Conservation (phyloP, 2,797 vertebrate species). For the Anableps anableps region DNA sequence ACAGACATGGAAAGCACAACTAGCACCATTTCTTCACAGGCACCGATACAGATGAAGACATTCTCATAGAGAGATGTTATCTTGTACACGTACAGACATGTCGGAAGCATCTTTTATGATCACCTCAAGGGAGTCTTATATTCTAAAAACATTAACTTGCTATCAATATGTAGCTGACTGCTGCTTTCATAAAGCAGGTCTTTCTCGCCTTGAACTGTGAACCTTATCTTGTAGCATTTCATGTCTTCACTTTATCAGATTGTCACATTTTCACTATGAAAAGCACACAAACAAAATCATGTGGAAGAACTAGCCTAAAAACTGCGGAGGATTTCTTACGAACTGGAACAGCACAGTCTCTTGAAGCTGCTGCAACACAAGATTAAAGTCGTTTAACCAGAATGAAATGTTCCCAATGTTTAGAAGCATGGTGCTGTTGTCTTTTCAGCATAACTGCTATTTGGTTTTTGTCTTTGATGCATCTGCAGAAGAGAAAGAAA, state of each 20-base stretch:
- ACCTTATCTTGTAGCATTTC: conserved; percentile 25
- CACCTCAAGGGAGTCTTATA: conserved; percentile 24
- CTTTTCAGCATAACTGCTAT: conserved; percentile 52
- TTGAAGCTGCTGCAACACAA: conserved; percentile 40
- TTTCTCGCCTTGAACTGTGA: conserved; percentile 12
- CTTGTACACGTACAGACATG: conserved; percentile 28
- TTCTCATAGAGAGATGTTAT: conserved; percentile 16
- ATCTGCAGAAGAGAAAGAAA: conserved; percentile 64
- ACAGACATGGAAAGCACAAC: conserved; percentile 17
- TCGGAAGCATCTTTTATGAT: conserved; percentile 33
- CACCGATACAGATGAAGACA: conserved; percentile 16
- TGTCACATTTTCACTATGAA: conserved; percentile 64
- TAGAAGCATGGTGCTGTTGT: conserved; percentile 44
- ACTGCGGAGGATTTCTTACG: conserved; percentile 17
- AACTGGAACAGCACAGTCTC: conserved; percentile 6
- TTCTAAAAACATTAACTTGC: conserved; percentile 20
- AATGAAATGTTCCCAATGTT: conserved; percentile 33
- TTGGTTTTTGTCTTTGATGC: conserved; percentile 53
- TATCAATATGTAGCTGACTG: conserved; percentile 10
- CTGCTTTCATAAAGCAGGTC: conserved; percentile 52
- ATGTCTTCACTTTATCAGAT: conserved; percentile 73
- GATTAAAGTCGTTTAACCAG: neutral
- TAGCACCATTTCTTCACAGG: conserved; percentile 34
- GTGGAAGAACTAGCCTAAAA: conserved; percentile 20
- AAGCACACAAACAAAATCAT: conserved; percentile 38